Base-by-base conservation (phyloP, 2,113 vertebrate species). In the Panthera leo region DNA sequence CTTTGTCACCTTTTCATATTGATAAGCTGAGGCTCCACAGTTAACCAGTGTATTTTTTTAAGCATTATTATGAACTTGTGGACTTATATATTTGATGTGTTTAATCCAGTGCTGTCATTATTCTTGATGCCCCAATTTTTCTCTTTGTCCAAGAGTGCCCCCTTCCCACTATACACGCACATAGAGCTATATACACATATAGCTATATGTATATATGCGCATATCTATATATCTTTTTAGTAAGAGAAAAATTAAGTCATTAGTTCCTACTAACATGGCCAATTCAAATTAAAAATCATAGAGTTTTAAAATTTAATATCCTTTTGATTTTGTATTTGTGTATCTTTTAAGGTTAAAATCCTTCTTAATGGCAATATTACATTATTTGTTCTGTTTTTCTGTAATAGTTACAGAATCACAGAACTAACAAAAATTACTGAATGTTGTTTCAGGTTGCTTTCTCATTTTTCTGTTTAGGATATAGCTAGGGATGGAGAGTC, bases 301-400 rank as follows among this genome's bases (percentile, higher is more conserved):
- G 76, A 65, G 48, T 71, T 97, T 95, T 97, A 15, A 89, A 71
- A 27, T 58, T 53, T 89, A 76, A 23, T 91, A 65, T 39, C 36
- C 75, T 12, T 94, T 94, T 92, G n/a, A 68, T 90, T 95, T 96
- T 96, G 10, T 83, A 42, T 76, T 71, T 96, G 3, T 92, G 6
- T 91, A 36, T 82, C n/a, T 92, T 95, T 94, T 80, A 94, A 94
- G 19, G 19, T 70, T 95, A 78, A 94, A 89, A 96, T 92, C 16
- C 31, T 86, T 93, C n/a, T 11, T 94, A n/a, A 61, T 36, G 29
- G 48, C 25, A 34, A 3, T 88, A 88, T 83, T 71, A 18, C 45
- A 65, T 95, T 83, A 71, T 10, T 90, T 95, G 21, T 36, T 95
- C 63, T 91, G 51, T 91, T 39, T 92, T 61, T 73, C 42, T 93